phyloP scores from a whole-genome alignment of 2,113 vertebrate genomes.

The Colaptes auratus region DNA sequence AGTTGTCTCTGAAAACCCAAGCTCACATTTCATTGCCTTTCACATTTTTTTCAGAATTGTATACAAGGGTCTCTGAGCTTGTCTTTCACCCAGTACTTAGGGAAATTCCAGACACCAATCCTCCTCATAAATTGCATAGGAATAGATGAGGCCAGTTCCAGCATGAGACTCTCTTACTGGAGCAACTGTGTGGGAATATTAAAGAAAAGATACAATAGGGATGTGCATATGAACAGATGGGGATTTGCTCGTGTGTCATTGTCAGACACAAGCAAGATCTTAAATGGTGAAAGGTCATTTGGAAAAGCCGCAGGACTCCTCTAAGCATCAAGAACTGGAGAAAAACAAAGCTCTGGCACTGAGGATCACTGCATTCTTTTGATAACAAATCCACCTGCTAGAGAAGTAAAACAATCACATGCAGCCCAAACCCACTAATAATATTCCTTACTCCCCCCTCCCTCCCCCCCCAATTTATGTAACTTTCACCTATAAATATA shows the following conservation, averaged over 20 bases:
- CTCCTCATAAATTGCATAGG: conserved; percentile 29
- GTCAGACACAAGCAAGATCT: neutral
- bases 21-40: conserved; percentile 68
- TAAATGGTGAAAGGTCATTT: conserved; percentile 21
- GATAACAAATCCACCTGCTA: conserved; percentile 18
- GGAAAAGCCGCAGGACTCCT: neutral
- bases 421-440: neutral
- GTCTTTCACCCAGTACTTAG: neutral
- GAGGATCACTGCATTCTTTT: neutral
- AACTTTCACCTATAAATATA: neutral
- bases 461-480: neutral
- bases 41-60: conserved; percentile 21
- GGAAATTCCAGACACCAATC: conserved; percentile 40
- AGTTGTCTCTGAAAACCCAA: conserved; percentile 28
- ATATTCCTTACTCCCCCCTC: neutral
- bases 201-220: neutral
- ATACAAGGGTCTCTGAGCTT: conserved; percentile 32
- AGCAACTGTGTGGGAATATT: neutral
- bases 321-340: neutral
- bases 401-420: neutral
- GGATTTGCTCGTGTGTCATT: conserved; percentile 11
- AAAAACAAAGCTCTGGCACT: neutral
- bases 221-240: conserved; percentile 1
- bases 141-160: neutral
- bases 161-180: neutral